These are phyloP conservation scores for Drosophila ogumai DNA, from an alignment of 1,140 invertebrate species.

Conservation along the genomic window DNA sequence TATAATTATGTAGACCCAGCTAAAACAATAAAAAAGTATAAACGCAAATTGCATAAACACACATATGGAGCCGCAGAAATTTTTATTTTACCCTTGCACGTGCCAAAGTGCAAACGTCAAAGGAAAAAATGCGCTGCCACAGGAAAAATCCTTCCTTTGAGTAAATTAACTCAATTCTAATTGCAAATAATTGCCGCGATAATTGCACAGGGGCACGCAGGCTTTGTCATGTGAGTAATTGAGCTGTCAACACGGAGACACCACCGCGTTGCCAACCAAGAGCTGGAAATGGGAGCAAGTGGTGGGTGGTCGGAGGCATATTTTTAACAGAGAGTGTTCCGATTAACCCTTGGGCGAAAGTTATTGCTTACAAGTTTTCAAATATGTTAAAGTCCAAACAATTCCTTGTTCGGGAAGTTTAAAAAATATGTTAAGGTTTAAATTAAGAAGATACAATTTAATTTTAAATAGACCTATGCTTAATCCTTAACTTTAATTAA, in stretches of 20 bases:
- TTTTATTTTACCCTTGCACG: constrained; percentile 35
- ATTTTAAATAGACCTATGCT: too few species aligned
- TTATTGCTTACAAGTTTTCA: background rate
- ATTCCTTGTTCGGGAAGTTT: too few species aligned
- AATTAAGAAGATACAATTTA: too few species aligned
- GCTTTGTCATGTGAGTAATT: constrained; percentile 68
- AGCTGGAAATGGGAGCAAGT: background rate
- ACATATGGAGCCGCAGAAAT: constrained; percentile 23
- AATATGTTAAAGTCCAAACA: too few species aligned
- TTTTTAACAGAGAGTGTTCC: background rate
- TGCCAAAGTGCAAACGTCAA: constrained; percentile 59
- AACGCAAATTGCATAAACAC: constrained; percentile 64
- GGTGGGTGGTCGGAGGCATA: constrained; percentile 22
- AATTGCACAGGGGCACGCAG: constrained; percentile 68
- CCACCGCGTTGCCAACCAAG: constrained; percentile 1
- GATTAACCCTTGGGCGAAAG: background rate
- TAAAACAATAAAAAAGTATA: constrained; percentile 74
- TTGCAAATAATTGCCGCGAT: constrained; percentile 80
- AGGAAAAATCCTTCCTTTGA: constrained; percentile 56
- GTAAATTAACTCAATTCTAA: constrained; percentile 76
- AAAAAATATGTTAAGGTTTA: too few species aligned
- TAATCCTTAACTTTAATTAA: too few species aligned
- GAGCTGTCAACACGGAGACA: constrained; percentile 68
- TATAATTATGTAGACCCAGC: constrained; percentile 63
- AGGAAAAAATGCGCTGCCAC: constrained; percentile 23